A percentile compares a stretch with the other conserved stretches of the same genome.
phyloP scores from a whole-genome alignment of 92 coral and sea anemone genomes.

The Bergia puertoricense region DNA sequence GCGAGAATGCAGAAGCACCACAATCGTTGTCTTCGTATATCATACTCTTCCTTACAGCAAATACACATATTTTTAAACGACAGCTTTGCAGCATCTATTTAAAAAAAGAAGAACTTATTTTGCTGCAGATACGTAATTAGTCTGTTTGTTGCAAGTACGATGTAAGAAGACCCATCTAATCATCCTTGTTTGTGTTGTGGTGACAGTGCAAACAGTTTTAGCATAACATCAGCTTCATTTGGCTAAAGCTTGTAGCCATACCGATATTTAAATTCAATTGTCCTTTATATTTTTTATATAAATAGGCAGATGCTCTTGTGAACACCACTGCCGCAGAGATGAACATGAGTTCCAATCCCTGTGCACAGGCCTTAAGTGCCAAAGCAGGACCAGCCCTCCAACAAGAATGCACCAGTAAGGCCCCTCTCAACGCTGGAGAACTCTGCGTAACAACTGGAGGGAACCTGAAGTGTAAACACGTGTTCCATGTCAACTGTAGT shows the following conservation, averaged over 20 bases:
- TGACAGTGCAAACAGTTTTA: background rate
- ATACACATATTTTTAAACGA: too few relatives aligned
- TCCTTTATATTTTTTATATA: background rate
- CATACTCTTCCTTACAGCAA: too few relatives aligned
- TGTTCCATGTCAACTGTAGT: conserved; percentile 38
- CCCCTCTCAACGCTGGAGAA: conserved; percentile 31
- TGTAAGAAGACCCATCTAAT: too few relatives aligned
- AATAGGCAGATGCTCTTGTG: conserved; percentile 52
- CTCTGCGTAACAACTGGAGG: conserved; percentile 47
- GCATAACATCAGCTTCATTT: background rate
- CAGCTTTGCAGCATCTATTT: too few relatives aligned
- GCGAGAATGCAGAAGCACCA: too few relatives aligned
- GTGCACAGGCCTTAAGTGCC: conserved; percentile 43
- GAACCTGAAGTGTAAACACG: conserved; percentile 42
- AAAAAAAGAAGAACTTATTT: background rate
- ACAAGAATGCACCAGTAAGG: conserved; percentile 34
- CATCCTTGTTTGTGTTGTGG: background rate
- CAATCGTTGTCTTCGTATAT: too few relatives aligned
- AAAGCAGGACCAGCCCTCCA: conserved; percentile 56
- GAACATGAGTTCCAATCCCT: conserved; percentile 43
- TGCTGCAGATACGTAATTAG: background rate
- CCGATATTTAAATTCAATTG: too few relatives aligned
- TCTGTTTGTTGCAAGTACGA: background rate
- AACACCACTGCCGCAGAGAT: conserved; percentile 49
- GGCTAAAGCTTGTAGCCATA: background rate